Percentiles rank a stretch among this genome's conserved stretches.
These are phyloP conservation scores for Catharus fuscescens DNA, from an alignment of 2,113 vertebrate species.

Conservation along the genomic window DNA sequence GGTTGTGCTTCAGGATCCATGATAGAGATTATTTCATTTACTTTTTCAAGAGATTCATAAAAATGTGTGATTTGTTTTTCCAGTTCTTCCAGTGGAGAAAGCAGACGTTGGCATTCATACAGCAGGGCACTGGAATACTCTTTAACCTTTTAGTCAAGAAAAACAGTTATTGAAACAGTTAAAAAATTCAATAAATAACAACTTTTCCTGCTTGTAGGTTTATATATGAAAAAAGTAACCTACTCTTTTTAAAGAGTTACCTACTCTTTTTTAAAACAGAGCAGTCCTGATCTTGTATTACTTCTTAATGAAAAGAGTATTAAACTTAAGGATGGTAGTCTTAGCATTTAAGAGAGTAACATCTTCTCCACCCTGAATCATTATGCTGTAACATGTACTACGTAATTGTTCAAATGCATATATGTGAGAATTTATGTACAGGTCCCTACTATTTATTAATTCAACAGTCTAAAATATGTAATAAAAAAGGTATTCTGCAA, in stretches of 20 bases:
- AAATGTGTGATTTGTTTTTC: constrained; percentile 90
- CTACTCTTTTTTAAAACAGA: background rate
- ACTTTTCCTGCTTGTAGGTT: background rate
- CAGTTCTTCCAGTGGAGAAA: constrained; percentile 86
- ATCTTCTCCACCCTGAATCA: background rate
- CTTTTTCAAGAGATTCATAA: constrained; percentile 88
- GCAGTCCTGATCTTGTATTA: background rate
- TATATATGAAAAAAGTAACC: background rate
- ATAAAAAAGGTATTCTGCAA: constrained; percentile 31
- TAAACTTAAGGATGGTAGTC: background rate
- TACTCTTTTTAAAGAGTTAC: background rate
- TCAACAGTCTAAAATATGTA: background rate
- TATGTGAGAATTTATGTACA: background rate
- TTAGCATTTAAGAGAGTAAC: background rate
- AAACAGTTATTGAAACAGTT: background rate
- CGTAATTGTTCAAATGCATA: background rate
- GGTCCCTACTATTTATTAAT: background rate
- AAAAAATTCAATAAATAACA: background rate
- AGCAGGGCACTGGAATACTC: constrained; percentile 82
- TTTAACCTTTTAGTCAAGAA: constrained; percentile 79
- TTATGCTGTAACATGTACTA: background rate
- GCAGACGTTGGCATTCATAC: constrained; percentile 84
- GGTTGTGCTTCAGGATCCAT: constrained; percentile 80
- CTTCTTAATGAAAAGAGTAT: background rate
- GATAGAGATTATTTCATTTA: constrained; percentile 83